phyloP scores from a whole-genome alignment of 2,888 invertebrate genomes.

The Rotaria magnacalcarata region DNA sequence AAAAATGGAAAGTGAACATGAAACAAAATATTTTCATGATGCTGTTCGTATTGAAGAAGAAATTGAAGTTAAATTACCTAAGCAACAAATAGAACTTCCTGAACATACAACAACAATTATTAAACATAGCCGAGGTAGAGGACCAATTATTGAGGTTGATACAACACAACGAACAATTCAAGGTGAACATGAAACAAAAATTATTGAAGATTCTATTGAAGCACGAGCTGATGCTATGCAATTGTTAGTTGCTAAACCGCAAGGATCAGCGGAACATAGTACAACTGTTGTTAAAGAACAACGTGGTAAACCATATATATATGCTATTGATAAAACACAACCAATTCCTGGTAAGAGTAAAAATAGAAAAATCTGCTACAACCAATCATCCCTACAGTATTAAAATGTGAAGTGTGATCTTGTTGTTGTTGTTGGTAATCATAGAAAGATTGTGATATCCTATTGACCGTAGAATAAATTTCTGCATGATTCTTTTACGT shows the following conservation, averaged over 20 bases:
- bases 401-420: no score
- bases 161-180: background rate
- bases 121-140: conserved; percentile 27
- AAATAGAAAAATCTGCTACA: background rate
- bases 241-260: background rate
- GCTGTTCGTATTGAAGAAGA: background rate
- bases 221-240: background rate
- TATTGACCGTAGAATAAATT: no score
- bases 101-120: conserved; percentile 29
- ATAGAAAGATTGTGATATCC: no score
- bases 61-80: background rate
- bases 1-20: conserved; percentile 30
- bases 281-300: conserved; percentile 17
- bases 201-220: conserved; percentile 19
- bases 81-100: background rate
- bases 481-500: no score
- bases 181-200: conserved; percentile 22
- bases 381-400: no score
- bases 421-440: no score
- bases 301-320: conserved; percentile 14
- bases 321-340: background rate
- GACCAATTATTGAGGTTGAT: conserved; percentile 18
- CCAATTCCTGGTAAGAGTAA: conserved; percentile 7
- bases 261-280: background rate
- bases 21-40: background rate